Evolutionary conservation across 2,797 vertebrate species (phyloP).

Genomic region (Falco rusticolus): DNA sequence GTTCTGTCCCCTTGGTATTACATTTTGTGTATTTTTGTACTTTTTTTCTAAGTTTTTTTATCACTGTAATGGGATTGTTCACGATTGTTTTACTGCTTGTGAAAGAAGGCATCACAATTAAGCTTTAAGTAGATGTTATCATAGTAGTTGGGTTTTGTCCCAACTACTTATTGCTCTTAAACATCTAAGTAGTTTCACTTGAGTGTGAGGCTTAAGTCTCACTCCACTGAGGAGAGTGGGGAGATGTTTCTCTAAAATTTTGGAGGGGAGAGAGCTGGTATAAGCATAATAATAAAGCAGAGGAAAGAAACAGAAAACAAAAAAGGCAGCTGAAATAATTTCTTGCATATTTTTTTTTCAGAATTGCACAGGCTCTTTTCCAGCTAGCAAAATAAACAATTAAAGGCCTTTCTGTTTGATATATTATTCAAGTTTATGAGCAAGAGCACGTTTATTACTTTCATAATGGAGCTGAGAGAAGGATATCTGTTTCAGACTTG

Average conservation of each 20-base stretch:
- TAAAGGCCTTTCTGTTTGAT: constrained; percentile 55
- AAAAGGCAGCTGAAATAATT: background rate
- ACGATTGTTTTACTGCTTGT: background rate
- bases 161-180: background rate
- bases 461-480: constrained; percentile 31
- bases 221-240: background rate
- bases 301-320: background rate
- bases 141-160: background rate
- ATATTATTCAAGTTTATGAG: constrained; percentile 62
- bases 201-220: too few relatives aligned
- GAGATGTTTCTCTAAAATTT: background rate
- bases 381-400: constrained; percentile 59
- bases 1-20: background rate
- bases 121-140: background rate
- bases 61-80: background rate
- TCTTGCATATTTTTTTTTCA: background rate
- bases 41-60: background rate
- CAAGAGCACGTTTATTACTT: background rate
- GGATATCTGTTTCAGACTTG: constrained; percentile 49
- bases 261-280: background rate
- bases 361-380: background rate
- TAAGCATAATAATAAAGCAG: background rate
- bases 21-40: background rate
- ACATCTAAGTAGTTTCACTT: background rate
- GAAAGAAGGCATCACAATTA: background rate